Evolutionary conservation across 2,113 vertebrate genomes (phyloP).

Genomic region (Nesogale talazaci): DNA sequence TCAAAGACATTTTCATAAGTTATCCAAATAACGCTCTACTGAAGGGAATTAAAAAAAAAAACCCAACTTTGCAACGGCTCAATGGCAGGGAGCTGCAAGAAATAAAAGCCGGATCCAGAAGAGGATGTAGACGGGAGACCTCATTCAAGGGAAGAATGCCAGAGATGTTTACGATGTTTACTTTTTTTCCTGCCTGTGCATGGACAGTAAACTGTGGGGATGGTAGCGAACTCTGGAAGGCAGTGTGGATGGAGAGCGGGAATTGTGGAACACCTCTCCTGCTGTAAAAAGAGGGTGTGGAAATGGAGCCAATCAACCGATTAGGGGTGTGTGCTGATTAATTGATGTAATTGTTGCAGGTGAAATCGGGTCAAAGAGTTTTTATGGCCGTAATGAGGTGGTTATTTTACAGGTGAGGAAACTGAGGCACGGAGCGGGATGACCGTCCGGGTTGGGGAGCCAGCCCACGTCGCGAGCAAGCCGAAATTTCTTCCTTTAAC

Average conservation of each 20-base stretch:
- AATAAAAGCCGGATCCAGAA: neutral
- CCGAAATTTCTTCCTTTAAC: conserved; percentile 47
- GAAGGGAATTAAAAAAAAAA: neutral
- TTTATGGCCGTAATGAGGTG: neutral
- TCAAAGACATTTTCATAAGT: too few relatives aligned
- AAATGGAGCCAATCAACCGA: too few relatives aligned
- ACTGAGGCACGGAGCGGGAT: neutral
- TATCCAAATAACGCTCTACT: neutral
- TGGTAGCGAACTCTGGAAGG: too few relatives aligned
- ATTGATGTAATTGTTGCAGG: neutral
- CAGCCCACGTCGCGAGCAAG: fast-evolving
- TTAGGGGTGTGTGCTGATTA: neutral
- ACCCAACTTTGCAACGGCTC: neutral
- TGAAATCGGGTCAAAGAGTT: neutral
- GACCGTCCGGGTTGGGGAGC: neutral
- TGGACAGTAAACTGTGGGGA: too few relatives aligned
- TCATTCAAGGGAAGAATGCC: neutral
- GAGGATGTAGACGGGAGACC: neutral
- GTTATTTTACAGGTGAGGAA: neutral
- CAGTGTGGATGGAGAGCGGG: too few relatives aligned
- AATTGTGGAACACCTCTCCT: too few relatives aligned
- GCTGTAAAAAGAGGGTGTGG: too few relatives aligned
- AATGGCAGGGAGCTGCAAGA: neutral
- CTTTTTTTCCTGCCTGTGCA: too few relatives aligned
- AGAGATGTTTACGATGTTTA: neutral